These are phyloP conservation scores for Ptiloglossa arizonensis DNA, from an alignment of 1,140 invertebrate genomes.

Conservation along the genomic window DNA sequence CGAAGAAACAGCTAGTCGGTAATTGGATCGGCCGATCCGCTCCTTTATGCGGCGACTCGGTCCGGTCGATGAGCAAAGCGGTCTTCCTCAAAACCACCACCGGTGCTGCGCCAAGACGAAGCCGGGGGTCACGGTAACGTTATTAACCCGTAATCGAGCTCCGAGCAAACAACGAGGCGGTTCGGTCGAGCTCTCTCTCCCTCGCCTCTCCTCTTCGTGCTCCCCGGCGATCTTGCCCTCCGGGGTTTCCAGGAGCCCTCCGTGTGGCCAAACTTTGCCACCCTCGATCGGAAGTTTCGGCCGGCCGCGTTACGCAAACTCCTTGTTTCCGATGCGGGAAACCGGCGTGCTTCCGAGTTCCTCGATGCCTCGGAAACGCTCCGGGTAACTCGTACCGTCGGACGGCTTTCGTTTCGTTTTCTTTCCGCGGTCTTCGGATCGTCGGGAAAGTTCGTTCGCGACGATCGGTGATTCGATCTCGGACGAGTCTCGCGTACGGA, in stretches of 20 bases:
- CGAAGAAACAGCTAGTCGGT: constrained; percentile 61
- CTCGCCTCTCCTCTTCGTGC: neutral
- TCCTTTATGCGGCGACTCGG: constrained; percentile 59
- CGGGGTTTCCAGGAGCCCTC: constrained; percentile 24
- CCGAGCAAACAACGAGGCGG: constrained; percentile 62
- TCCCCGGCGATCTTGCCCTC: constrained; percentile 42
- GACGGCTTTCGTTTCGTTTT: constrained; percentile 30
- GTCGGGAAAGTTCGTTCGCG: neutral
- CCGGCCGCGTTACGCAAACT: constrained; percentile 53
- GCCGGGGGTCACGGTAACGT: constrained; percentile 58
- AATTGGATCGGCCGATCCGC: constrained; percentile 65
- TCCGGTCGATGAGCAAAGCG: constrained; percentile 43
- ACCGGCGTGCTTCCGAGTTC: constrained; percentile 20
- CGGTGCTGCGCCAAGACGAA: constrained; percentile 28
- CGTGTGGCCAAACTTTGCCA: constrained; percentile 51
- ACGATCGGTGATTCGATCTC: no score
- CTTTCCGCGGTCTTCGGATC: neutral
- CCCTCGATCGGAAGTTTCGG: constrained; percentile 56
- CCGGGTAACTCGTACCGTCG: neutral
- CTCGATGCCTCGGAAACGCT: constrained; percentile 29
- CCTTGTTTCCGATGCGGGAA: constrained; percentile 42
- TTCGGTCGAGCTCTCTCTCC: constrained; percentile 22
- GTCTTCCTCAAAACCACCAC: constrained; percentile 66
- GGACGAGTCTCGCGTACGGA: no score
- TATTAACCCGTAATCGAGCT: constrained; percentile 70